Evolutionary conservation across 2,888 invertebrate species (phyloP).

Genomic region (Stenoptilia bipunctidactyla): DNA sequence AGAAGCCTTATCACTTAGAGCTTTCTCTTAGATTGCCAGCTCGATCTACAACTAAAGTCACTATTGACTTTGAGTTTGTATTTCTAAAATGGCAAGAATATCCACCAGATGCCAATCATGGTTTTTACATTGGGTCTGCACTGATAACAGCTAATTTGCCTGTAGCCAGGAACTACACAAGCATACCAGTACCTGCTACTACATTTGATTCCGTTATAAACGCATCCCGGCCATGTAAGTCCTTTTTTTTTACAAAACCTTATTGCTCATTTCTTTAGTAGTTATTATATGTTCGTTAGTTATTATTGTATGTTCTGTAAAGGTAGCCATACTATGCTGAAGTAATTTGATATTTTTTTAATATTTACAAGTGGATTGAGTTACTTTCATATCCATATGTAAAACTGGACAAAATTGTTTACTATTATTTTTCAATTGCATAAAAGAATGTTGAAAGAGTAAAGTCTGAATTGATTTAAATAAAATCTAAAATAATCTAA

Average conservation of each 20-base stretch:
- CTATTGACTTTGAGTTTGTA: constrained; percentile 93
- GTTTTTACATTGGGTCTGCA: constrained; percentile 94
- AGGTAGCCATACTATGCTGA: too few species aligned
- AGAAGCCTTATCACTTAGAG: constrained; percentile 90
- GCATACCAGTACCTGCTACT: constrained; percentile 79
- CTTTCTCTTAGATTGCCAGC: constrained; percentile 84
- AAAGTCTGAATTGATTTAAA: too few species aligned
- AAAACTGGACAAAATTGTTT: too few species aligned
- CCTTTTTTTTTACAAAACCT: too few species aligned
- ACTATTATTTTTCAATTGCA: too few species aligned
- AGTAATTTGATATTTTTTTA: too few species aligned
- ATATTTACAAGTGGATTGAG: too few species aligned
- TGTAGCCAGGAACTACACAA: constrained; percentile 82
- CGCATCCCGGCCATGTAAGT: constrained; percentile 70
- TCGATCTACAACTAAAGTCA: constrained; percentile 82
- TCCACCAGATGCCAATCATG: constrained; percentile 99
- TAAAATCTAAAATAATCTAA: neutral
- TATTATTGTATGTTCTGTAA: too few species aligned
- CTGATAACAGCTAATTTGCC: constrained; percentile 85
- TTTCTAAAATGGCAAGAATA: constrained; percentile 99
- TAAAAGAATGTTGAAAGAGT: too few species aligned
- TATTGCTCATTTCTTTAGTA: too few species aligned
- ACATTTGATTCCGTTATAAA: constrained; percentile 76
- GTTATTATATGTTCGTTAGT: too few species aligned
- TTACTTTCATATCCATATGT: too few species aligned